Conservation (phyloP, 2,113 vertebrate species). For the Phoxinus phoxinus region DNA sequence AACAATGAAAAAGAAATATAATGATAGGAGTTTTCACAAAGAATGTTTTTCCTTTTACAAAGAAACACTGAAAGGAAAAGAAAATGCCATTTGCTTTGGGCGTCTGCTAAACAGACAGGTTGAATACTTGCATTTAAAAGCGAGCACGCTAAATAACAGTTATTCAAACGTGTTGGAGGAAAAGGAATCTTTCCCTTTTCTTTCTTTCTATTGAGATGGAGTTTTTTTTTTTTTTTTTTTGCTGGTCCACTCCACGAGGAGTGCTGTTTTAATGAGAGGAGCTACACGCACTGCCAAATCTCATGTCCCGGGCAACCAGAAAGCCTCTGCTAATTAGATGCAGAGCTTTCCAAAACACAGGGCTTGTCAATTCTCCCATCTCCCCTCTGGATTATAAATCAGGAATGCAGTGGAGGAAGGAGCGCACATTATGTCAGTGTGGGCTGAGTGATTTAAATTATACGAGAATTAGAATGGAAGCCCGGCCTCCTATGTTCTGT, state of each 20-base stretch:
- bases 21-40: conserved; percentile 28
- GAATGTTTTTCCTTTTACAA: conserved; percentile 7
- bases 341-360: conserved; percentile 74
- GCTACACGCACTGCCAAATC: conserved; percentile 82
- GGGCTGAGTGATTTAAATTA: conserved; percentile 51
- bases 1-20: conserved; percentile 41
- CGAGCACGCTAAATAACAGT: conserved; percentile 3
- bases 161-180: conserved; percentile 17
- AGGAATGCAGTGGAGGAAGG: conserved; percentile 39
- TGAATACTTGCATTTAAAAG: conserved; percentile 15
- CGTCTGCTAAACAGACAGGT: conserved; percentile 20
- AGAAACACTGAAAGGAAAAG: conserved; percentile 11
- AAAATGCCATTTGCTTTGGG: conserved; percentile 33
- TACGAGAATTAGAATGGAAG: conserved; percentile 41
- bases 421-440: conserved; percentile 36
- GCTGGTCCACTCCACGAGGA: conserved; percentile 78
- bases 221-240: not conserved
- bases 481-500: conserved; percentile 29
- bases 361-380: conserved; percentile 59
- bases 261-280: conserved; percentile 91
- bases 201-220: conserved; percentile 24
- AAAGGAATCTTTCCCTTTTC: conserved; percentile 22
- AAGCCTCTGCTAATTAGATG: conserved; percentile 84
- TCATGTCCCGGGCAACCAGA: conserved; percentile 84
- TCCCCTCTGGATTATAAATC: conserved; percentile 53